Percentiles rank a stretch among this genome's conserved stretches.
Evolutionary conservation across 2,888 invertebrate genomes (phyloP).

Genomic region (Heliconius ethilla): DNA sequence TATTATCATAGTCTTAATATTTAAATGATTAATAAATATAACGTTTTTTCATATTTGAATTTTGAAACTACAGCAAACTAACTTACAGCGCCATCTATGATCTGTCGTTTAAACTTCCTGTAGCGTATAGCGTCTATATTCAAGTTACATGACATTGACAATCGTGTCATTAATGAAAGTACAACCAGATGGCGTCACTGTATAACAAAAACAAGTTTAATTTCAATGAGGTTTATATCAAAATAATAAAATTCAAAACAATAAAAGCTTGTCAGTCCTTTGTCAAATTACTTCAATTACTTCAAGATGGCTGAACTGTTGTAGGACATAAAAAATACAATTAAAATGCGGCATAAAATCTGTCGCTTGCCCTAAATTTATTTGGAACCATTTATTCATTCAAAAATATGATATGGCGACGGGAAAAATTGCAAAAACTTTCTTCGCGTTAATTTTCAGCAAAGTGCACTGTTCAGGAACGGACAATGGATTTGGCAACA

Average conservation of each 20-base stretch:
- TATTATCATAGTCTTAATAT: neutral
- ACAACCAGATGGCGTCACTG: neutral
- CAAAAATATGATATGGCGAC: slow-evolving; percentile 58
- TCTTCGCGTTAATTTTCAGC: slow-evolving; percentile 59
- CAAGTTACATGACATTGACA: neutral
- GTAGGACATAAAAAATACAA: slow-evolving; percentile 38
- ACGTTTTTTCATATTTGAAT: neutral
- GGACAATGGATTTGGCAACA: slow-evolving; percentile 70
- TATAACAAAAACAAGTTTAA: neutral
- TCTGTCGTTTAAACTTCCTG: neutral
- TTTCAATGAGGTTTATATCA: slow-evolving; percentile 10
- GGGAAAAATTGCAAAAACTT: slow-evolving; percentile 59
- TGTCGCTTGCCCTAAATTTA: slow-evolving; percentile 29
- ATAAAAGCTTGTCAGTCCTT: slow-evolving; percentile 1
- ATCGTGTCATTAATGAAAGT: neutral
- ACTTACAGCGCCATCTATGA: neutral
- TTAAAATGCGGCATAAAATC: slow-evolving; percentile 52
- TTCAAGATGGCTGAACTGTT: slow-evolving; percentile 35
- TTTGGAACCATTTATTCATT: slow-evolving; percentile 29
- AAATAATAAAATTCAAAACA: slow-evolving; percentile 5
- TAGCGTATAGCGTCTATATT: neutral
- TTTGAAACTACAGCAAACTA: neutral
- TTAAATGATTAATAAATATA: neutral
- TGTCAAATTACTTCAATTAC: slow-evolving; percentile 16
- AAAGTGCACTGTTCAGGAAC: slow-evolving; percentile 58